These are phyloP conservation scores for Athalia circularis DNA, from an alignment of 2,888 invertebrate species.

Conservation along the genomic window DNA sequence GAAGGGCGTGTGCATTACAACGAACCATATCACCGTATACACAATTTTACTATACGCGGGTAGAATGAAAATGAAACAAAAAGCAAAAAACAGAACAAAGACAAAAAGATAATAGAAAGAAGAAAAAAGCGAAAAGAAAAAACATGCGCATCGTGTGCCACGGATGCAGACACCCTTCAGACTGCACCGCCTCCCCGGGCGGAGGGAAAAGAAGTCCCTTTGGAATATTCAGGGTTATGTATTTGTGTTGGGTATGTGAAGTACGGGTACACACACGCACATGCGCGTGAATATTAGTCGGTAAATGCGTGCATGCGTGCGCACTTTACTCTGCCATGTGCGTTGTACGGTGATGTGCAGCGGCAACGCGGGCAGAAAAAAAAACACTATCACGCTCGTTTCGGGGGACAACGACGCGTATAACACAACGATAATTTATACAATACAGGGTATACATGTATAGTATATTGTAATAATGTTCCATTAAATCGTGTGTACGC, in stretches of 20 bases:
- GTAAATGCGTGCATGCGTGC: not conserved
- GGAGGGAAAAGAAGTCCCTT: slow-evolving; percentile 1
- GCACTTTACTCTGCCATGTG: slow-evolving; percentile 31
- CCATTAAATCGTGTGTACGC: no score
- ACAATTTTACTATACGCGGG: no score
- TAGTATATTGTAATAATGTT: no score
- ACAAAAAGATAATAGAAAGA: not conserved
- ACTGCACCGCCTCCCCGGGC: slow-evolving; percentile 31
- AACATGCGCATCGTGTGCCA: slow-evolving; percentile 59
- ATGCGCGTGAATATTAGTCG: not conserved
- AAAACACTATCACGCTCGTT: slow-evolving; percentile 7
- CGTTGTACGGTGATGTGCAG: slow-evolving; percentile 19
- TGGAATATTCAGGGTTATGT: no score
- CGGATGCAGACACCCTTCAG: slow-evolving; percentile 68
- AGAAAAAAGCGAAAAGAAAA: not conserved
- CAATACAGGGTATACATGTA: no score
- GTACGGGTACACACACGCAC: not conserved
- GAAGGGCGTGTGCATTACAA: no score
- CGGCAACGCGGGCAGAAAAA: not conserved
- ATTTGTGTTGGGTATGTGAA: not conserved
- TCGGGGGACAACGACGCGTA: not conserved
- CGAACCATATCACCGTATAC: no score
- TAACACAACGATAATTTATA: no score
- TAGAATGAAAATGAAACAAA: no score
- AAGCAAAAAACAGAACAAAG: no score